Evolutionary conservation across 92 coral and sea anemone species (phyloP).

Genomic region (Parazoanthus atlanticus): DNA sequence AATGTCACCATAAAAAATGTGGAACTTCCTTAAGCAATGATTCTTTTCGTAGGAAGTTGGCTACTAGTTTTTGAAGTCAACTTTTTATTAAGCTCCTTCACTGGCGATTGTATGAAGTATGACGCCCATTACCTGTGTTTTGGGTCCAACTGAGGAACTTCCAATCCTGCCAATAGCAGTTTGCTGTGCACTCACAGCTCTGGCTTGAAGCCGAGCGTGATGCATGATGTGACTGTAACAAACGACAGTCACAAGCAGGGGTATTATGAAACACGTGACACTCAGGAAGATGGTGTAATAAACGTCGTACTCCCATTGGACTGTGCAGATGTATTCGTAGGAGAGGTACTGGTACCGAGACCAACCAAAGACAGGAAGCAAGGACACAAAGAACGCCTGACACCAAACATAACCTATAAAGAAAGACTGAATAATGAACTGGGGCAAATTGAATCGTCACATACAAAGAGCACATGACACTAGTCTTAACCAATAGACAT

Average conservation of each 20-base stretch:
- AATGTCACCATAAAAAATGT: too few relatives aligned
- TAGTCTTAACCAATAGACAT: not conserved
- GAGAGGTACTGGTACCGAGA: slow-evolving; percentile 64
- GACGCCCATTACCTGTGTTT: not conserved
- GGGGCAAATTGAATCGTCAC: not conserved
- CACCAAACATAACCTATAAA: slow-evolving; percentile 47
- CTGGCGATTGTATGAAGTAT: not conserved
- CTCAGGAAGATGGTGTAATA: slow-evolving; percentile 42
- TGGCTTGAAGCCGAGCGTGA: slow-evolving; percentile 51
- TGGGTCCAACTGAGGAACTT: not conserved
- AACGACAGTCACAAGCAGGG: slow-evolving; percentile 49
- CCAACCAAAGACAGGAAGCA: slow-evolving; percentile 65
- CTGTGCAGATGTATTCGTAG: slow-evolving; percentile 67
- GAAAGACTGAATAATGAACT: not conserved
- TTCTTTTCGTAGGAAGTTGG: too few relatives aligned
- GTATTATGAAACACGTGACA: slow-evolving; percentile 48
- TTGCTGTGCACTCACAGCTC: slow-evolving; percentile 9
- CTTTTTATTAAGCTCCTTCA: not conserved
- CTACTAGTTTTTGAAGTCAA: not conserved
- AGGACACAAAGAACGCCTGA: slow-evolving; percentile 48
- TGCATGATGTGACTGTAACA: slow-evolving; percentile 51
- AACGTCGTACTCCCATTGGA: slow-evolving; percentile 61
- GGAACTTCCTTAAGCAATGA: too few relatives aligned
- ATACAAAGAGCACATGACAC: too few relatives aligned
- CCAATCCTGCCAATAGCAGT: slow-evolving; percentile 27